Percentiles rank a stretch among this genome's conserved stretches.
phyloP scores from a whole-genome alignment of 2,113 vertebrate genomes.

The Orthochromis malagaraziensis region DNA sequence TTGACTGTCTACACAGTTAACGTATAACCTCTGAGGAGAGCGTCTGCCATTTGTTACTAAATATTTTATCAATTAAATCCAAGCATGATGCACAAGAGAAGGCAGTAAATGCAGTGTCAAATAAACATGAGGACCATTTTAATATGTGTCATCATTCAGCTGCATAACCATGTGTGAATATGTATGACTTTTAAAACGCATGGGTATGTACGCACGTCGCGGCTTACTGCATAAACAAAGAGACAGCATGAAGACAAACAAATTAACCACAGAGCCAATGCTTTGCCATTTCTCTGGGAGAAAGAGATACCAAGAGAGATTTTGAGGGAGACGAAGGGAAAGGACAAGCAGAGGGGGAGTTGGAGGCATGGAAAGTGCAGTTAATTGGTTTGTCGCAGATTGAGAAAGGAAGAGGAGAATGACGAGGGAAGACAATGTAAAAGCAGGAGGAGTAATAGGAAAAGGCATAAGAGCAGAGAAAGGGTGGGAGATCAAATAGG shows the following conservation, averaged over 20 bases:
- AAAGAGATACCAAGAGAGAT: background rate
- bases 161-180: background rate
- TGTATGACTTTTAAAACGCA: background rate
- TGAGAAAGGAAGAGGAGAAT: background rate
- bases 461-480: background rate
- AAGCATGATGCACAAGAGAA: background rate
- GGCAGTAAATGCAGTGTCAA: background rate
- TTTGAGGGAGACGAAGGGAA: background rate
- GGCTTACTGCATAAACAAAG: slow-evolving; percentile 11
- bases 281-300: background rate
- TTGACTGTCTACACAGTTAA: background rate
- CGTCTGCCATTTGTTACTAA: background rate
- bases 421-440: background rate
- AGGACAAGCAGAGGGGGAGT: background rate
- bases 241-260: slow-evolving; percentile 9
- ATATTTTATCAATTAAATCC: background rate
- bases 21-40: background rate
- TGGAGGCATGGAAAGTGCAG: slow-evolving; percentile 1
- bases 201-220: background rate
- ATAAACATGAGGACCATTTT: slow-evolving; percentile 2
- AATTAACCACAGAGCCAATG: background rate
- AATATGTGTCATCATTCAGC: background rate
- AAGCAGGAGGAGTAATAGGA: slow-evolving; percentile 1
- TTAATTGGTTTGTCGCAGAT: slow-evolving; percentile 39
- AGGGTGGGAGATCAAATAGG: background rate